phyloP scores from a whole-genome alignment of 2,888 invertebrate species.

The Stenichneumon culpator region DNA sequence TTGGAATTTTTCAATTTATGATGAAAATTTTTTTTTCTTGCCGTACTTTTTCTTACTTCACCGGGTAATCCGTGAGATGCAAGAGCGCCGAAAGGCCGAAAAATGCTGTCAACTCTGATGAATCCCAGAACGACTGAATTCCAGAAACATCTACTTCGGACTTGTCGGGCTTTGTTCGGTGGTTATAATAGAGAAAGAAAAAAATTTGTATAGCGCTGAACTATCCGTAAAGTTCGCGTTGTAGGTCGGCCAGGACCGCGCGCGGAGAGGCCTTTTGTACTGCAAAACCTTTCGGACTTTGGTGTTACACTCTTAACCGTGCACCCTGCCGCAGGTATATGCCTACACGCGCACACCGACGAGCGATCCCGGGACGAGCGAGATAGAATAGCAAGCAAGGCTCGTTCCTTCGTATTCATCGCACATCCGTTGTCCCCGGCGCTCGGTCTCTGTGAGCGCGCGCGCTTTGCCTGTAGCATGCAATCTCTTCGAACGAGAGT shows the following conservation, averaged over 20 bases:
- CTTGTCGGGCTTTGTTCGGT: conserved; percentile 59
- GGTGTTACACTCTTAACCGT: conserved; percentile 67
- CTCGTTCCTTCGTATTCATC: conserved; percentile 69
- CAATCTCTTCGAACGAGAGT: conserved; percentile 60
- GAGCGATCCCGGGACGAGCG: neutral
- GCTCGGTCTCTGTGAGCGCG: conserved; percentile 43
- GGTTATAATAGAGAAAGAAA: conserved; percentile 58
- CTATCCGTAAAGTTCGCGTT: conserved; percentile 26
- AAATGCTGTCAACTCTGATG: conserved; percentile 16
- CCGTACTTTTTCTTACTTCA: too few relatives aligned
- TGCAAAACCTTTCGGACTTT: conserved; percentile 67
- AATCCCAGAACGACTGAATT: conserved; percentile 4
- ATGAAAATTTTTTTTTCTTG: too few relatives aligned
- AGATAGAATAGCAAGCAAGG: conserved; percentile 43
- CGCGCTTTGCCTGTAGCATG: conserved; percentile 49
- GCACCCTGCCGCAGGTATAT: conserved; percentile 65
- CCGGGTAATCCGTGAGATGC: neutral
- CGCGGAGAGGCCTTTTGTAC: conserved; percentile 65
- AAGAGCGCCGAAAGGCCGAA: neutral
- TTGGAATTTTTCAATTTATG: too few relatives aligned
- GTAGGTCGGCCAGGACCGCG: conserved; percentile 54
- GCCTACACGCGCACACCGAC: conserved; percentile 16
- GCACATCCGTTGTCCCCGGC: conserved; percentile 69
- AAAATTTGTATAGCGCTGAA: conserved; percentile 5
- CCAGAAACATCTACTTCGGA: conserved; percentile 53